A percentile compares a stretch with the other conserved stretches of the same genome.
These are phyloP conservation scores for Morelia viridis DNA, from an alignment of 2,797 vertebrate species.

Conservation along the genomic window DNA sequence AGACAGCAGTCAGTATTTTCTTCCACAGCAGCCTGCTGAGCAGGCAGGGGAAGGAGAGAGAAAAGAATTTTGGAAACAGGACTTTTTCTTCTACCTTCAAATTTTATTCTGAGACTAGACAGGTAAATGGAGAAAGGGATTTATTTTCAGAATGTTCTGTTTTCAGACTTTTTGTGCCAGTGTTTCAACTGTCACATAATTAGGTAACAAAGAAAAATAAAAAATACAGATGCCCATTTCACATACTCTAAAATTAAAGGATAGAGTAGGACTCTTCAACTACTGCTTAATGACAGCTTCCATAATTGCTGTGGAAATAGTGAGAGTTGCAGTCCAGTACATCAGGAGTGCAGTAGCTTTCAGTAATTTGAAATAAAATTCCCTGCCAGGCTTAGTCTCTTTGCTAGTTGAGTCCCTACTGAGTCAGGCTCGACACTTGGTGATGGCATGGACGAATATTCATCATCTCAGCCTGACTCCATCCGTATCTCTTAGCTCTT, in stretches of 20 bases:
- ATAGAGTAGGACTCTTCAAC: neutral
- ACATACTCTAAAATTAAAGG: neutral
- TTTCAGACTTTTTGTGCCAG: neutral
- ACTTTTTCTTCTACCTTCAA: neutral
- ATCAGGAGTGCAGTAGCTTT: neutral
- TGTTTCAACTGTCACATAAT: neutral
- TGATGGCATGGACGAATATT: neutral
- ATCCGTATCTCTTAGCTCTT: neutral
- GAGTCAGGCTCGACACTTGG: neutral
- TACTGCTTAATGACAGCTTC: neutral
- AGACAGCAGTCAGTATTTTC: neutral
- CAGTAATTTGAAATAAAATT: neutral
- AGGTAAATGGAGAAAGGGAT: neutral
- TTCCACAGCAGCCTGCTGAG: neutral
- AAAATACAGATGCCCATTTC: neutral
- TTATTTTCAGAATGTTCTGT: neutral
- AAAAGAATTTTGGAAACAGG: neutral
- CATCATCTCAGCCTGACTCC: neutral
- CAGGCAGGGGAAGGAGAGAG: neutral
- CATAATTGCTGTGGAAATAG: neutral
- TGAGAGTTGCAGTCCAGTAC: neutral
- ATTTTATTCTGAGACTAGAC: neutral
- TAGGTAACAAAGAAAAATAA: neutral
- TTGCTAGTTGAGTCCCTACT: neutral
- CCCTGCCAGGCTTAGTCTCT: neutral